These are phyloP conservation scores for Leptinotarsa texana DNA, from an alignment of 1,140 invertebrate genomes.

Conservation along the genomic window DNA sequence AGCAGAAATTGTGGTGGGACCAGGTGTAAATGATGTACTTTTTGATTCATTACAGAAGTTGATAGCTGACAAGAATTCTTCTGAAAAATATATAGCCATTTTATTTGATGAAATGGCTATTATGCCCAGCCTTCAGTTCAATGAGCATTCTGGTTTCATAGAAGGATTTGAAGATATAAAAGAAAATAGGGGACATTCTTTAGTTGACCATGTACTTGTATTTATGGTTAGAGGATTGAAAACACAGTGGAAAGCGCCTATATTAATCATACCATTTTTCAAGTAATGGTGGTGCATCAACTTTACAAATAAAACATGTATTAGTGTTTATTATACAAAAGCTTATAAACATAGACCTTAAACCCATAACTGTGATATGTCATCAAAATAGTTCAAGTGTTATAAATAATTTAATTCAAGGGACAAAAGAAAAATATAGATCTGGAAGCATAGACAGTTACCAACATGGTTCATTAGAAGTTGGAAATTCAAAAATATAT, in stretches of 20 bases:
- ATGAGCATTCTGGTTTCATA: slow-evolving; percentile 16
- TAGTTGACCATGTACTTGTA: slow-evolving; percentile 1
- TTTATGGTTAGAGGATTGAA: slow-evolving; percentile 19
- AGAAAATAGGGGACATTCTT: slow-evolving; percentile 9
- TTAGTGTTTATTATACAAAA: background rate
- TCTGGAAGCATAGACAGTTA: background rate
- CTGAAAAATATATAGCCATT: slow-evolving; percentile 22
- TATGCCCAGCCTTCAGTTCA: slow-evolving; percentile 25
- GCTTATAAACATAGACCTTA: background rate
- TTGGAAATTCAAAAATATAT: slow-evolving; percentile 8
- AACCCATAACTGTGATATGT: slow-evolving; percentile 2
- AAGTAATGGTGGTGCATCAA: slow-evolving; percentile 18
- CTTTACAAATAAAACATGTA: slow-evolving; percentile 11
- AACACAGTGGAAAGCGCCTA: slow-evolving; percentile 14
- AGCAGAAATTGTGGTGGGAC: slow-evolving; percentile 13
- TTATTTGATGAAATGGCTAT: slow-evolving; percentile 25
- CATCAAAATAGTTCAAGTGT: slow-evolving; percentile 7
- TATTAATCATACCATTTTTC: no score
- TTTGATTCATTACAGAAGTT: slow-evolving; percentile 14
- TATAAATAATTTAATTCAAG: slow-evolving; percentile 9
- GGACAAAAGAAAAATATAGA: background rate
- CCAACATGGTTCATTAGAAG: background rate
- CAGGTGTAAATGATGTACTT: slow-evolving; percentile 13
- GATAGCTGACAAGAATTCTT: slow-evolving; percentile 8
- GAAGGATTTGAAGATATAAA: slow-evolving; percentile 24